These are phyloP conservation scores for Pogona vitticeps DNA, from an alignment of 2,113 vertebrate species.

Conservation along the genomic window DNA sequence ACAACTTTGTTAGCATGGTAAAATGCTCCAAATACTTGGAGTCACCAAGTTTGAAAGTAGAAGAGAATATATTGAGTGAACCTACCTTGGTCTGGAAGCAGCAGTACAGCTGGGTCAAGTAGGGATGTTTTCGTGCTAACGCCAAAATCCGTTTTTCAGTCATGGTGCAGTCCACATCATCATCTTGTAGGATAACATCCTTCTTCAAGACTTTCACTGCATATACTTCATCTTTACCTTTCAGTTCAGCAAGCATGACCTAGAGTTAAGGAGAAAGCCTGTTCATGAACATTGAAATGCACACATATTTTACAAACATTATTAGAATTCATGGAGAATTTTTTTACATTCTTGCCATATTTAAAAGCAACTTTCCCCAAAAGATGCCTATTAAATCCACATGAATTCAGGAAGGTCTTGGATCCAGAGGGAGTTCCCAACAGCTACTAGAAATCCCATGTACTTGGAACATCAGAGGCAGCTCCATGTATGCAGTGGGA, in stretches of 20 bases:
- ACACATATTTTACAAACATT: not conserved
- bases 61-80: not conserved
- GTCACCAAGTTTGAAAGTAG: no score
- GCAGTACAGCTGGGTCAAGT: conserved; percentile 98
- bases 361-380: no score
- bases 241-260: conserved; percentile 98
- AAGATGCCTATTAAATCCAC: no score
- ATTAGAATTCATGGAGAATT: no score
- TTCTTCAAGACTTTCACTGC: conserved; percentile 99
- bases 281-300: not conserved
- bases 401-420: no score
- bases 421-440: no score
- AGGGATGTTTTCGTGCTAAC: conserved; percentile 93
- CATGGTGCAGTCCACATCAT: conserved; percentile 98
- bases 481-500: no score
- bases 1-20: no score
- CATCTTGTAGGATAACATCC: conserved; percentile 97
- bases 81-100: conserved; percentile 99
- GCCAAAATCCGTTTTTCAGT: conserved; percentile 98
- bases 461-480: no score
- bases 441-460: no score
- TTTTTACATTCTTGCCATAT: no score
- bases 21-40: no score
- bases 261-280: conserved; percentile 58
- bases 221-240: conserved; percentile 95